Evolutionary conservation across 2,113 vertebrate genomes (phyloP), one percentile per base, ranked within the genome.

Genomic region (Bucco capensis): DNA sequence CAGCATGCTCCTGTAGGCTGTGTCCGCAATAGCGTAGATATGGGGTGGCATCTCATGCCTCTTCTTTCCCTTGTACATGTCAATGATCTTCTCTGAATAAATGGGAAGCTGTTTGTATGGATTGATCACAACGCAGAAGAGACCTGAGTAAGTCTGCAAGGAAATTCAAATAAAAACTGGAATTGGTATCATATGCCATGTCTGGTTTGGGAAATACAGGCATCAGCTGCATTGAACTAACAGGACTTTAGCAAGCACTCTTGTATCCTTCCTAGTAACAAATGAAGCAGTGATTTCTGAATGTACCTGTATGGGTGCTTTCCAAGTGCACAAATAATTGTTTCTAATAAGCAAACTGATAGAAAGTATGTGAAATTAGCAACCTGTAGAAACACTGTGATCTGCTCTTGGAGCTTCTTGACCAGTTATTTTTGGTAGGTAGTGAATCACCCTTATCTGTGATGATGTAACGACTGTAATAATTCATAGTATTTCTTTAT

Each of bases 1-100:
- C 97, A 99, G 97, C 99, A 99, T 99, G 98, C 98, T 99, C 96
- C 99, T 98, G 97, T 99, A 99, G 89, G 99, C 99, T 0, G 98
- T 99, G 93, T 99, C 99, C 0, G 99, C 98, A 5, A 99, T 99
- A 76, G 99, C 97, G 2, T 99, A 99, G 98, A 99, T 99, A 87
- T 99, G 99, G 2, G 99, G 99, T 0, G 99, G 99, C 95, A 99
- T 98, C 96, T 99, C 99, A 1, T 99, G 99, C 62, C 99, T 97
- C 96, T 99, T 99, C 97, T 99, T 99, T 72, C 99, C 99, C 97
- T 99, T 99, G 97, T 99, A 99, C 98, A 99, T 99, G 47, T 99
- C 99, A 0, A 99, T 98, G 38, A 99, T 99, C 97, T 99, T 99
- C 96, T 99, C 99, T 1, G 98, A 99, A 92, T 99, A 99, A 96